Evolutionary conservation across 2,797 vertebrate genomes (phyloP).

Genomic region (Uromys caudimaculatus): DNA sequence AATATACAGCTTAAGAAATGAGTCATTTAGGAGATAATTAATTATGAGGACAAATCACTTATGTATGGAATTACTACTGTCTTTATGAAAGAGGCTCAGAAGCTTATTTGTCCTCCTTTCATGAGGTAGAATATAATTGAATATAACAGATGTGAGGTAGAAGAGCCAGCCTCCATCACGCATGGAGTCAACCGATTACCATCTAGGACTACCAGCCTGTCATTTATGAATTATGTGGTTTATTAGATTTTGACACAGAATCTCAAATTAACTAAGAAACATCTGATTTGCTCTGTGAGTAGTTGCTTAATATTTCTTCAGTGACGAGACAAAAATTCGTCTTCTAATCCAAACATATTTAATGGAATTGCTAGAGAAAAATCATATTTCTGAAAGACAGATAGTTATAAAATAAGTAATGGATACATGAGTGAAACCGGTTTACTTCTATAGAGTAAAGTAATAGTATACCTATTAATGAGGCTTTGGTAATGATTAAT

Average conservation of each 20-base stretch:
- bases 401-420: neutral
- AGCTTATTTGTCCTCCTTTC: neutral
- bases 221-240: neutral
- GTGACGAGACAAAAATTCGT: neutral
- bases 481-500: neutral
- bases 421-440: neutral
- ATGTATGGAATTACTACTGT: neutral
- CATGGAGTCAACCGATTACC: neutral
- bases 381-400: neutral
- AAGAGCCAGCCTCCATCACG: neutral
- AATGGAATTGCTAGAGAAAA: neutral
- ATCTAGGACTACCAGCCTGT: neutral
- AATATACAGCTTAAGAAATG: neutral
- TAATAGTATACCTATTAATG: neutral
- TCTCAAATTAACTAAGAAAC: neutral
- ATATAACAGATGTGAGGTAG: no score
- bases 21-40: neutral
- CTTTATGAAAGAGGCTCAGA: neutral
- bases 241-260: neutral
- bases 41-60: neutral
- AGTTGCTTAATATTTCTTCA: slow-evolving; percentile 6
- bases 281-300: neutral
- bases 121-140: neutral
- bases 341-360: neutral
- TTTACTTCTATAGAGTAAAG: neutral